Percentiles rank a stretch among this genome's conserved stretches.
Evolutionary conservation across 2,888 invertebrate genomes (phyloP).

Genomic region (Dione vanillae): DNA sequence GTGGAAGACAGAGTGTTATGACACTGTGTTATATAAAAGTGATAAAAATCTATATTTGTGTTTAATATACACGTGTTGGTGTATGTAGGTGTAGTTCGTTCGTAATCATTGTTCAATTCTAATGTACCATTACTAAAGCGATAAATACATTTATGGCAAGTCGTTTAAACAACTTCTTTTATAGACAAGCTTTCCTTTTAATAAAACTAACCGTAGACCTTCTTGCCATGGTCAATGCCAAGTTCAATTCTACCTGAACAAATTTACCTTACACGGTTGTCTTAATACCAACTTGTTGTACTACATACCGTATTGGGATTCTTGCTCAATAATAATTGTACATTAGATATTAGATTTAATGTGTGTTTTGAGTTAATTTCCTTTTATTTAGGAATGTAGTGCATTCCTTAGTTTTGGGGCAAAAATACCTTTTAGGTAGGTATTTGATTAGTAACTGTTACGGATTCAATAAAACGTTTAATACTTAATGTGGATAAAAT

Average conservation of each 20-base stretch:
- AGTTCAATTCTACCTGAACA: conserved; percentile 31
- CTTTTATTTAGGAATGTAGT: no score
- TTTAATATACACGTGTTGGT: background rate
- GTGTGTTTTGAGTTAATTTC: background rate
- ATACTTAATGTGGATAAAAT: no score
- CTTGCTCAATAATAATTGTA: background rate
- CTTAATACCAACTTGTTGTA: conserved; percentile 7
- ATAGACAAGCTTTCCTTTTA: conserved; percentile 28
- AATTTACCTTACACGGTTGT: conserved; percentile 23
- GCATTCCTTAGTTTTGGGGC: no score
- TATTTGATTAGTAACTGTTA: no score
- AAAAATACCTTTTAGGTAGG: no score
- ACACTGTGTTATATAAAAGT: no score
- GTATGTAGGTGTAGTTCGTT: background rate
- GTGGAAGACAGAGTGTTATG: no score
- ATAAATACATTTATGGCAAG: conserved; percentile 15
- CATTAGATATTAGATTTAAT: background rate
- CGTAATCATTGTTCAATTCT: background rate
- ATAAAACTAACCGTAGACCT: conserved; percentile 30
- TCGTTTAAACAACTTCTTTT: conserved; percentile 20
- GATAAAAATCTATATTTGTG: no score
- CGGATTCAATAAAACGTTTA: no score
- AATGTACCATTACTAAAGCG: background rate
- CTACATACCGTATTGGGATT: background rate
- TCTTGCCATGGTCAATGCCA: conserved; percentile 30